Conservation (phyloP, 1,140 invertebrate genomes). For the Colletes gigas region DNA sequence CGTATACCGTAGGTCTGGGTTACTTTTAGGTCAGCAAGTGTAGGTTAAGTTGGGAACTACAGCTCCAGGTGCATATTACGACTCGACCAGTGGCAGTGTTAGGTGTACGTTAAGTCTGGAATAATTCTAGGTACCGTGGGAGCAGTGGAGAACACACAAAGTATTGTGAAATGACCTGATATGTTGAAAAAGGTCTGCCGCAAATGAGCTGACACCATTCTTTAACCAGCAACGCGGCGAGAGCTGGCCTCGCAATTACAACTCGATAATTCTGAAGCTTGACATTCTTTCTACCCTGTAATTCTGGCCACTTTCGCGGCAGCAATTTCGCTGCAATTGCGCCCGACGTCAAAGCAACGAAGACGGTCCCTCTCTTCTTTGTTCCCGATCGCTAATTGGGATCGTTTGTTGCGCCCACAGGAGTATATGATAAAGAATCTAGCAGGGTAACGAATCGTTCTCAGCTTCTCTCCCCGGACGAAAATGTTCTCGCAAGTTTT, state of each 20-base stretch:
- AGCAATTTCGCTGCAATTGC: conserved; percentile 32
- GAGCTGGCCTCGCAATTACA: not conserved
- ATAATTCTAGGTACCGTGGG: too few relatives aligned
- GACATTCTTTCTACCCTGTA: conserved; percentile 30
- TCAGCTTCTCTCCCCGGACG: too few relatives aligned
- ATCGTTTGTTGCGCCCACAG: conserved; percentile 8
- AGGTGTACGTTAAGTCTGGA: too few relatives aligned
- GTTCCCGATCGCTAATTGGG: conserved; percentile 24
- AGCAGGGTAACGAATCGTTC: not conserved
- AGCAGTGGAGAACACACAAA: not conserved
- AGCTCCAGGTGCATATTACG: too few relatives aligned
- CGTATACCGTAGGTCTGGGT: too few relatives aligned
- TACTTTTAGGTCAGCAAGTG: too few relatives aligned
- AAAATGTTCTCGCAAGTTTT: not conserved
- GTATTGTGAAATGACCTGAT: not conserved
- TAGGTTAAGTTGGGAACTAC: too few relatives aligned
- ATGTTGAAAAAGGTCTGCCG: not conserved
- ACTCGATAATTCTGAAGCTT: conserved; percentile 10
- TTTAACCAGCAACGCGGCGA: not conserved
- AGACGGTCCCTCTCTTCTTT: not conserved
- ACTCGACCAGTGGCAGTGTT: too few relatives aligned
- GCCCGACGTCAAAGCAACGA: conserved; percentile 17
- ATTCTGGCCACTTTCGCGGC: conserved; percentile 12
- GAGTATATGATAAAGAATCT: conserved; percentile 20
- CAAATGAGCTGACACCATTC: not conserved